Evolutionary conservation across 2,113 vertebrate species (phyloP).

Genomic region (Scolopax mira): DNA sequence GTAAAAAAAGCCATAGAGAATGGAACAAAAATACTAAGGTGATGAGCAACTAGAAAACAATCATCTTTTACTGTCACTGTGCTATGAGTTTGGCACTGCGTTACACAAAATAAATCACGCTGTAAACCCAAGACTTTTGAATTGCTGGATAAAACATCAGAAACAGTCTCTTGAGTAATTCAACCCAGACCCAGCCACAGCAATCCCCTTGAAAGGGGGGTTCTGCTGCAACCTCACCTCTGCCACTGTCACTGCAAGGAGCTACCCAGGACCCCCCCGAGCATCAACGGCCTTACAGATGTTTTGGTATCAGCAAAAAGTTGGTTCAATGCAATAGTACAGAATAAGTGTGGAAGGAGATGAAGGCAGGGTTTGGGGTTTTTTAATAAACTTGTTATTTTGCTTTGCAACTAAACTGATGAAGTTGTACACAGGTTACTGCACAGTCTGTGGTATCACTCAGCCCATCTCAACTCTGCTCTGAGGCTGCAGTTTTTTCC

Average conservation of each 20-base stretch:
- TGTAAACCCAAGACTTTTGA: neutral
- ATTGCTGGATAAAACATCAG: neutral
- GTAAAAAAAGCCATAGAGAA: neutral
- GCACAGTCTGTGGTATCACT: neutral
- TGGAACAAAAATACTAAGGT: accelerated
- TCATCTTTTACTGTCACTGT: neutral
- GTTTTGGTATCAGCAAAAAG: neutral
- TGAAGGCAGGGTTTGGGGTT: accelerated
- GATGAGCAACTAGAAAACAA: neutral
- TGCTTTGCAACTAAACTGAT: neutral
- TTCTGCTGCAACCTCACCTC: neutral
- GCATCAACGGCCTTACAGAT: neutral
- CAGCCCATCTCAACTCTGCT: neutral
- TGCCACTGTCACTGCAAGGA: neutral
- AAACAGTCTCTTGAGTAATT: neutral
- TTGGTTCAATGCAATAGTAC: neutral
- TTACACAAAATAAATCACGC: neutral
- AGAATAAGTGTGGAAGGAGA: neutral
- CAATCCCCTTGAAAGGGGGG: neutral
- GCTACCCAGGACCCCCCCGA: neutral
- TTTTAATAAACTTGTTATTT: neutral
- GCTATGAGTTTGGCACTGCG: neutral
- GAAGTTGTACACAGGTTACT: neutral
- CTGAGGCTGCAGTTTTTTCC: neutral
- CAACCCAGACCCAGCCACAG: neutral